These are phyloP conservation scores for Calameuta idolon DNA, from an alignment of 2,888 invertebrate genomes.

Conservation along the genomic window DNA sequence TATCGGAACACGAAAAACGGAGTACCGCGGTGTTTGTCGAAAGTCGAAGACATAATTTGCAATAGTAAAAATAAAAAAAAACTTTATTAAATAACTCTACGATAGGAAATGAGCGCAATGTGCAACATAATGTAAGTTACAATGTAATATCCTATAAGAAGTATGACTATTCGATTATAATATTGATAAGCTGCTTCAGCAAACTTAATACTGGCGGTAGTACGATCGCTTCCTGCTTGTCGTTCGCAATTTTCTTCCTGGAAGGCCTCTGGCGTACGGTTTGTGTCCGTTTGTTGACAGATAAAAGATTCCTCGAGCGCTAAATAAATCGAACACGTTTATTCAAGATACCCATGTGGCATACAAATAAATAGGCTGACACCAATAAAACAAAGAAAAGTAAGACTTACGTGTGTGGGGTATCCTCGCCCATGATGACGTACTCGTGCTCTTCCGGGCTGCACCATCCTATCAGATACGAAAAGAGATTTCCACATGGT, in stretches of 20 bases:
- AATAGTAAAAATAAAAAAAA: not conserved
- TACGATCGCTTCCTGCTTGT: slow-evolving; percentile 65
- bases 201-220: slow-evolving; percentile 66
- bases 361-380: not conserved
- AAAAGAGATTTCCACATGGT: slow-evolving; percentile 83
- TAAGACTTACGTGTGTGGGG: slow-evolving; percentile 77
- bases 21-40: not conserved
- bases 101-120: not conserved
- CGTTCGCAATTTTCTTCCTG: slow-evolving; percentile 71
- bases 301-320: slow-evolving; percentile 87
- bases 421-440: slow-evolving; percentile 88
- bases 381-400: not conserved
- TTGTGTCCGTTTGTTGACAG: slow-evolving; percentile 87
- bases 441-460: slow-evolving; percentile 83
- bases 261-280: slow-evolving; percentile 87
- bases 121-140: not conserved
- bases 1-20: not conserved
- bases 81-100: not conserved
- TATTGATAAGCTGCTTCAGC: slow-evolving; percentile 63
- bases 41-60: slow-evolving; percentile 8
- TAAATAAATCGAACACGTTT: slow-evolving; percentile 61
- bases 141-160: not conserved
- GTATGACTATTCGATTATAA: slow-evolving; percentile 57
- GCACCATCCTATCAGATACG: slow-evolving; percentile 89
- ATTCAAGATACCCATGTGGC: not conserved